Evolutionary conservation across 2,888 invertebrate species (phyloP).

Genomic region (Yponomeuta sedellus): DNA sequence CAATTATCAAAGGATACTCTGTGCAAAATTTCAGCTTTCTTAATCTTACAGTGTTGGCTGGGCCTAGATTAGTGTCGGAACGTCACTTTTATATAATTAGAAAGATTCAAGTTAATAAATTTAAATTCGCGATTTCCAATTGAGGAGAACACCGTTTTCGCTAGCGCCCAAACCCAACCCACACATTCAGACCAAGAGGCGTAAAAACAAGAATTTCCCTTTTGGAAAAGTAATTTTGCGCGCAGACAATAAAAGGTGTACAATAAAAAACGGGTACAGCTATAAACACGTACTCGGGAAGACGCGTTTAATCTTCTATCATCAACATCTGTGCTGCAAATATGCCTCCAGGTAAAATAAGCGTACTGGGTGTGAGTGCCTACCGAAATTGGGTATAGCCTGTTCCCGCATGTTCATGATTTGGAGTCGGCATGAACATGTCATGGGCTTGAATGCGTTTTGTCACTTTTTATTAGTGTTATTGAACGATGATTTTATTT

Average conservation of each 20-base stretch:
- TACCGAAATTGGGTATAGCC: neutral
- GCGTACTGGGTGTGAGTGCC: slow-evolving; percentile 4
- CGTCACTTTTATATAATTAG: too few relatives aligned
- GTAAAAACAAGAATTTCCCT: slow-evolving; percentile 11
- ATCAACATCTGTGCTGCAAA: slow-evolving; percentile 38
- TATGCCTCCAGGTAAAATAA: slow-evolving; percentile 42
- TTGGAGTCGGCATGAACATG: neutral
- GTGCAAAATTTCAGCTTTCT: too few relatives aligned
- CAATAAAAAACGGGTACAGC: slow-evolving; percentile 22
- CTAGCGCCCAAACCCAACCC: neutral
- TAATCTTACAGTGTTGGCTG: too few relatives aligned
- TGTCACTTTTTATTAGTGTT: too few relatives aligned
- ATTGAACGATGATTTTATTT: too few relatives aligned
- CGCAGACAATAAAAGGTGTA: slow-evolving; percentile 17
- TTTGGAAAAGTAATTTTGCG: slow-evolving; percentile 9
- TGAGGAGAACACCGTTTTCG: neutral
- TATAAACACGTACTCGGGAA: slow-evolving; percentile 31
- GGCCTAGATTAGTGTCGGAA: too few relatives aligned
- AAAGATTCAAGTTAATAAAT: too few relatives aligned
- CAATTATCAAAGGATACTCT: too few relatives aligned
- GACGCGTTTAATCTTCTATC: slow-evolving; percentile 32
- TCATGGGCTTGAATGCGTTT: too few relatives aligned
- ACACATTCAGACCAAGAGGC: slow-evolving; percentile 13
- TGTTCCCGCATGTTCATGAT: neutral
- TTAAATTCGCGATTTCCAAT: neutral